Evolutionary conservation across 2,888 invertebrate species (phyloP).

Genomic region (Thera obeliscata): DNA sequence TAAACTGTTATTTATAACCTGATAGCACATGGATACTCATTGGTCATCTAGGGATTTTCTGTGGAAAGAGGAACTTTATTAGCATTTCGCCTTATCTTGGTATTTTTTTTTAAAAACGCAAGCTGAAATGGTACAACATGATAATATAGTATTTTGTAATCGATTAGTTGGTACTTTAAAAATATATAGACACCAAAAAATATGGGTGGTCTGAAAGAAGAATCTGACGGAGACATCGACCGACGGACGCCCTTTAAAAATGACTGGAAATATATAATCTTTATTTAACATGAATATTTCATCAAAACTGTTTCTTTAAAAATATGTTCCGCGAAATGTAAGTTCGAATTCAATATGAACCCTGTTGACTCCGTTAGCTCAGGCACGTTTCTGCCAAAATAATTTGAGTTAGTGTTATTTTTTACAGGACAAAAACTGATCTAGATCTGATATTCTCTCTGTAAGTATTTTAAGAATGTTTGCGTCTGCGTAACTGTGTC

Average conservation of each 20-base stretch:
- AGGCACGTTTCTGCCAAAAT: constrained; percentile 3
- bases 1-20: constrained; percentile 9
- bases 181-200: constrained; percentile 47
- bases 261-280: constrained; percentile 33
- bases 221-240: constrained; percentile 38
- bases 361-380: constrained; percentile 1
- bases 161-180: constrained; percentile 47
- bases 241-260: constrained; percentile 30
- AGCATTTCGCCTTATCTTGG: too few relatives aligned
- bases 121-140: too few relatives aligned
- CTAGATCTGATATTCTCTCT: too few relatives aligned
- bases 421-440: constrained; percentile 1
- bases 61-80: too few relatives aligned
- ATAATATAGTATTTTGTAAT: constrained; percentile 28
- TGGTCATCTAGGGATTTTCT: neutral
- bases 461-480: too few relatives aligned
- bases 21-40: neutral
- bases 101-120: too few relatives aligned
- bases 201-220: constrained; percentile 46
- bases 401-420: constrained; percentile 5
- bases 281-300: constrained; percentile 22
- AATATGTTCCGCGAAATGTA: constrained; percentile 14
- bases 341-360: constrained; percentile 11
- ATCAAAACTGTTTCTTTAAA: constrained; percentile 8
- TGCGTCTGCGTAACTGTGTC: too few relatives aligned